These are phyloP conservation scores for Amazonetta brasiliensis DNA, from an alignment of 2,797 vertebrate genomes.

Conservation along the genomic window DNA sequence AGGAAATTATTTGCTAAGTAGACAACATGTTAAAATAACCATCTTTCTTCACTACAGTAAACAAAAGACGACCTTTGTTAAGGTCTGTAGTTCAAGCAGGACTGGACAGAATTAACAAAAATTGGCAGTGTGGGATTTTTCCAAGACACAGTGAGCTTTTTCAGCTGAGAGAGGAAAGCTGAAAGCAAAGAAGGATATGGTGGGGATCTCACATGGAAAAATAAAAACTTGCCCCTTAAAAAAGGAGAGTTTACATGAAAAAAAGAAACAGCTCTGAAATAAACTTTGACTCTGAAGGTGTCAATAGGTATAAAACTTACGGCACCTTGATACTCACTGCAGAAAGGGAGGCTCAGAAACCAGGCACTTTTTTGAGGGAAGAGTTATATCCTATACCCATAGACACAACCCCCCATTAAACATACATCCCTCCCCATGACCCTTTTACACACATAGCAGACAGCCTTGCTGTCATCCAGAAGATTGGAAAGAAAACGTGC, in stretches of 20 bases:
- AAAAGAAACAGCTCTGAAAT: not conserved
- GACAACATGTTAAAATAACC: not conserved
- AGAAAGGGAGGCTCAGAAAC: not conserved
- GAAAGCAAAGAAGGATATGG: accelerated
- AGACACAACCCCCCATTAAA: not conserved
- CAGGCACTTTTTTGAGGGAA: not conserved
- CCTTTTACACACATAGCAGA: not conserved
- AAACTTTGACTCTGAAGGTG: not conserved
- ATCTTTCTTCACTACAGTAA: not conserved
- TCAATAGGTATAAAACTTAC: not conserved
- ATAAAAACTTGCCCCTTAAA: not conserved
- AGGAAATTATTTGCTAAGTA: not conserved
- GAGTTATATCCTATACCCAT: not conserved
- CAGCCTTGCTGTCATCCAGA: not conserved
- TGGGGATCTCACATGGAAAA: not conserved
- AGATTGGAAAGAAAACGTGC: not conserved
- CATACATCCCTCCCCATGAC: not conserved
- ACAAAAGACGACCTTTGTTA: not conserved
- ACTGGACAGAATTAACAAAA: not conserved
- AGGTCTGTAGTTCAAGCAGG: not conserved
- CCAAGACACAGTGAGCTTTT: not conserved
- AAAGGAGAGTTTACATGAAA: not conserved
- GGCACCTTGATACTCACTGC: not conserved
- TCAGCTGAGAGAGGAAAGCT: not conserved
- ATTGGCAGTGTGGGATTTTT: not conserved